Conservation (phyloP, 2,113 vertebrate species). For the Sylvicapra grimmia region DNA sequence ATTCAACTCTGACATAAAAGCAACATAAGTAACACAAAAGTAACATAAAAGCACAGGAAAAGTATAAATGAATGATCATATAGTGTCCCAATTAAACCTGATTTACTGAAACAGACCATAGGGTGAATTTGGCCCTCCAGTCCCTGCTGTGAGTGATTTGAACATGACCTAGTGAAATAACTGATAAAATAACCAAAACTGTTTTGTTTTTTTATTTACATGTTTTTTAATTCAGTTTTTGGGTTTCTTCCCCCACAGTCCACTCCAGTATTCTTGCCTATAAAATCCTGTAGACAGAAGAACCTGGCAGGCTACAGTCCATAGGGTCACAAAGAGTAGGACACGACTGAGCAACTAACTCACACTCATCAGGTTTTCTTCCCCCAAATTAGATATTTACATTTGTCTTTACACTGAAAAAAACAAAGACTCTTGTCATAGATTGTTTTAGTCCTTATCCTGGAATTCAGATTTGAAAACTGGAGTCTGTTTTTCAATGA, state of each 20-base stretch:
- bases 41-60: not conserved
- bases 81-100: not conserved
- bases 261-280: not conserved
- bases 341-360: not conserved
- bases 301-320: not conserved
- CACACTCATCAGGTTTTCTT: not conserved
- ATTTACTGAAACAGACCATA: not conserved
- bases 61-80: not conserved
- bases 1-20: not conserved
- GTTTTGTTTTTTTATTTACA: not conserved
- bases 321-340: not conserved
- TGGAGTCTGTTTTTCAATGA: not conserved
- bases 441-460: not conserved
- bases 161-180: not conserved
- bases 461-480: slow-evolving; percentile 18
- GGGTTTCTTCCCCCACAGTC: not conserved
- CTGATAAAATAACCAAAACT: not conserved
- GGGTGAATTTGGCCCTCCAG: not conserved
- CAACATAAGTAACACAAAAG: not conserved
- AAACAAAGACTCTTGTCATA: not conserved
- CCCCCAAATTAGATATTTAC: not conserved
- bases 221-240: not conserved
- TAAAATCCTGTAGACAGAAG: not conserved
- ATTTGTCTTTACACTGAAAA: slow-evolving; percentile 19
- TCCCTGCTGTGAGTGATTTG: not conserved